Evolutionary conservation across 2,797 vertebrate species (phyloP).

Genomic region (Enteromius thamalakanensis): DNA sequence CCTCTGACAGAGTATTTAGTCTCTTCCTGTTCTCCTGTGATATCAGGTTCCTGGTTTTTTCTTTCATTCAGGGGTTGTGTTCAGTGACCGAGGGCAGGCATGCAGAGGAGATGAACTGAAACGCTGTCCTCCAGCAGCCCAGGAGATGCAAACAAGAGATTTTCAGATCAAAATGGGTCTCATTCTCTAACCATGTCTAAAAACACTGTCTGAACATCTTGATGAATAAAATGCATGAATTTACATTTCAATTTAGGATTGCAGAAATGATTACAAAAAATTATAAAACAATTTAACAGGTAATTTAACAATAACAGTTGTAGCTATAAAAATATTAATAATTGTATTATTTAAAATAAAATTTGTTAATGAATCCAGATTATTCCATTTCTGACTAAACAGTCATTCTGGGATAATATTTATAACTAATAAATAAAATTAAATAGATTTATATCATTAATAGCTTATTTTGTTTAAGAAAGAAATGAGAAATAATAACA

Average conservation of each 20-base stretch:
- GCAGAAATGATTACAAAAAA: background rate
- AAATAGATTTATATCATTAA: background rate
- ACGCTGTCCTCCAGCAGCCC: slow-evolving; percentile 16
- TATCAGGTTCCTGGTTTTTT: slow-evolving; percentile 32
- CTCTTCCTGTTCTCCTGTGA: slow-evolving; percentile 22
- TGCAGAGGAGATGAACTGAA: slow-evolving; percentile 18
- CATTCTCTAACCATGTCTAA: background rate
- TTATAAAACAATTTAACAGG: background rate
- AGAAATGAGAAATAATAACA: too few species aligned
- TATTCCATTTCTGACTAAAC: background rate
- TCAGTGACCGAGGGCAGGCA: slow-evolving; percentile 21
- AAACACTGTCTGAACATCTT: background rate
- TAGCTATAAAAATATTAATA: background rate
- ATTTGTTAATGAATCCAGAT: background rate
- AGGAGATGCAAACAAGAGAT: background rate
- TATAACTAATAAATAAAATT: background rate
- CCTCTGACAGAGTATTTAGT: slow-evolving; percentile 24
- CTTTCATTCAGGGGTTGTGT: slow-evolving; percentile 18
- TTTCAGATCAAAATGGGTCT: background rate
- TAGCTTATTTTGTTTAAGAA: background rate
- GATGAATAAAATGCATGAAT: background rate
- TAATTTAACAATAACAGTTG: too few species aligned
- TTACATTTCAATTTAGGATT: background rate
- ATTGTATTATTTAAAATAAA: background rate
- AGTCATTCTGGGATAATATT: background rate